These are phyloP conservation scores for Caerostris darwini DNA, from an alignment of 1,140 invertebrate genomes.

Conservation along the genomic window DNA sequence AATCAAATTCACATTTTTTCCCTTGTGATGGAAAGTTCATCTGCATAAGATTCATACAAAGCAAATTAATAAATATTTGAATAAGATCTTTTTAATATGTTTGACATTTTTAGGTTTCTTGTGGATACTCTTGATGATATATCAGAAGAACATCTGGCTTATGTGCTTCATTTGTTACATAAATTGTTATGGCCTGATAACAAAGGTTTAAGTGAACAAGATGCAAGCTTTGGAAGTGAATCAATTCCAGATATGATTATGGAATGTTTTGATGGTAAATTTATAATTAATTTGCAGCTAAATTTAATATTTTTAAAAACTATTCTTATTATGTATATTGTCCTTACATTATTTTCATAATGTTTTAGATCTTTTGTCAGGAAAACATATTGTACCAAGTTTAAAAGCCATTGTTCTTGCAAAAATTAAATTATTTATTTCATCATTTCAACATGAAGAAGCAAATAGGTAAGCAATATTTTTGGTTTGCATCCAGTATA, in stretches of 20 bases:
- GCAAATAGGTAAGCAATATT: constrained; percentile 38
- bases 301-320: too few species aligned
- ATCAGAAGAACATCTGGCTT: constrained; percentile 27
- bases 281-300: neutral
- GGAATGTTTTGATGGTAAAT: constrained; percentile 52
- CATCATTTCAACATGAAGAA: constrained; percentile 52
- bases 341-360: neutral
- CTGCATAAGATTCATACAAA: too few species aligned
- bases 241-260: constrained; percentile 16
- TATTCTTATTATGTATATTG: too few species aligned
- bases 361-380: neutral
- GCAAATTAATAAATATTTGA: too few species aligned
- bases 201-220: neutral
- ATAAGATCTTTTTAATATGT: too few species aligned
- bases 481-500: neutral
- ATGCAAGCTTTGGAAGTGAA: neutral
- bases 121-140: constrained; percentile 39
- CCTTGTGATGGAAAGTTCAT: too few species aligned
- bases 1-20: too few species aligned
- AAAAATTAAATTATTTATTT: constrained; percentile 58
- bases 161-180: constrained; percentile 44
- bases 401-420: neutral
- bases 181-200: constrained; percentile 50
- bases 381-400: neutral
- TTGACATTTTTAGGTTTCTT: constrained; percentile 41